Conservation (phyloP, 1,140 invertebrate species). For the Oreohelix idahoensis region DNA sequence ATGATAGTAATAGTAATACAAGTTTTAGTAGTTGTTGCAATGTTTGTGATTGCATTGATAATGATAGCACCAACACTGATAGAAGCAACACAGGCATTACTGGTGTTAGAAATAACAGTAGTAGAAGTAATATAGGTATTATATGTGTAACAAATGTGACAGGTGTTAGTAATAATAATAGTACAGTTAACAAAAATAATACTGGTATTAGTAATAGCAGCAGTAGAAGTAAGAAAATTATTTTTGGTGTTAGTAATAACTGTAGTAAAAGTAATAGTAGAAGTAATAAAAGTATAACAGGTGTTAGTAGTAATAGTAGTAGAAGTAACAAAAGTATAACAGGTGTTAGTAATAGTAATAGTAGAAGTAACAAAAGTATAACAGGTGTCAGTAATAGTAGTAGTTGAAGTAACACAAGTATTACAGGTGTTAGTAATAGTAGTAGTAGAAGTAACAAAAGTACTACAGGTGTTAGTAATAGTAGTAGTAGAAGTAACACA, state of each 20-base stretch:
- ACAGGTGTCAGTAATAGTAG: neutral
- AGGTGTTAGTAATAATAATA: neutral
- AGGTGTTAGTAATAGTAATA: neutral
- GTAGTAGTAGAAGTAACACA: neutral
- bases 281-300: neutral
- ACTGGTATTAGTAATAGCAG: neutral
- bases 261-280: constrained; percentile 1
- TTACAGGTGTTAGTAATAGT: neutral
- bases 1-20: neutral
- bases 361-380: neutral
- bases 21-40: neutral
- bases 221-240: neutral
- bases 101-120: neutral
- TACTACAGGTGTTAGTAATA: neutral
- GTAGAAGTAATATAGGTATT: neutral
- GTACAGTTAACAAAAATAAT: neutral
- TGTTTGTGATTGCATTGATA: neutral
- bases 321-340: neutral
- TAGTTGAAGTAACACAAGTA: neutral
- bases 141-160: neutral
- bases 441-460: neutral
- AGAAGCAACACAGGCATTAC: constrained; percentile 47
- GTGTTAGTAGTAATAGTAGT: neutral
- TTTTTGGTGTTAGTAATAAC: neutral
- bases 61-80: constrained; percentile 80